Base-by-base conservation (phyloP, 2,113 vertebrate genomes). In the Rattus rattus region DNA sequence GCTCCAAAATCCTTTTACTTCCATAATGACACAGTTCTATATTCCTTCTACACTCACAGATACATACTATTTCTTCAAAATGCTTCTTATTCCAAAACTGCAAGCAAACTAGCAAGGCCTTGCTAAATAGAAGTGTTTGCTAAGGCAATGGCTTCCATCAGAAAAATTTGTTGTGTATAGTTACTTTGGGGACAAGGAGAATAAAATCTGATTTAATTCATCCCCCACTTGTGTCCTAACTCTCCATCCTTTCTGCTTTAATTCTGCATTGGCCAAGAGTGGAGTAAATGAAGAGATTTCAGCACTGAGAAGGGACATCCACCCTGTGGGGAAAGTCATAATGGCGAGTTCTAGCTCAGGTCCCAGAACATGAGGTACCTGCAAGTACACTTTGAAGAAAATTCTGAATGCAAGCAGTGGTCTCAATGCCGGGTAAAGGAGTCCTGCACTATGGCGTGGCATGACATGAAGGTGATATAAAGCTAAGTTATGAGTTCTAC, bases 1-100 rank as follows among this genome's bases (percentile, higher is more conserved):
- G 88, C 80, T 84, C 49, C 56, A 95, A 86, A 75, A 69, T 67
- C 84, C 63, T 91, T 72, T 84, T 95, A 67, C 33, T 91, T 93
- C n/a, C 69, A 83, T 63, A 54, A 59, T 84, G 54, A 30, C 4
- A 22, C 0, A 36, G 17, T 0, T 76, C 39, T 61, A 65, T 26
- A 52, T 90, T 56, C 30, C 33, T 43, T 67, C n/a, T 26, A 61
- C 11, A 65, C 19, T 79, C 72, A 92, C 17, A 76, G 17, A 94
- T 84, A 94, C 88, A 88, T 39, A 43, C 65, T 13, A 20, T 54
- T 85, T 69, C 75, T 92, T 13, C 13, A 90, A 30, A 28, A 26
- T 39, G 83, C 6, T 93, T 59, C 63, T 81, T 86, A 91, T 56
- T 96, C 39, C 63, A 96, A 84, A 96, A 96, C 0, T 72, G 43